phyloP scores from a whole-genome alignment of 2,113 vertebrate species.

The Myrmophylax atrothorax region DNA sequence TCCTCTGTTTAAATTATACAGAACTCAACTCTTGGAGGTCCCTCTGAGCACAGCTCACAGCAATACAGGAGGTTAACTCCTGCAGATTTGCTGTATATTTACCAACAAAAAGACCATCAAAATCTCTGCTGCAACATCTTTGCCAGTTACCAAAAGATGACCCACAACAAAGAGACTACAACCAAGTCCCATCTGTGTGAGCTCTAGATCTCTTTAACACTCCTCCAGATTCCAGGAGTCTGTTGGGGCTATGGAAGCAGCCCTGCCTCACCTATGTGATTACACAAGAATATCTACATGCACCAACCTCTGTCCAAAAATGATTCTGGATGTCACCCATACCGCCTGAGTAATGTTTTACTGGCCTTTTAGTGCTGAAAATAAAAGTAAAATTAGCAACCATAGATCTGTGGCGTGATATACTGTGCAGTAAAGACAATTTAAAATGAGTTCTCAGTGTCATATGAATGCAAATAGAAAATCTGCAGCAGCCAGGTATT shows the following conservation, averaged over 20 bases:
- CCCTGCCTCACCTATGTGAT: not conserved
- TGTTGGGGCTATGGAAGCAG: not conserved
- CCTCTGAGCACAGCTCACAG: slow-evolving; percentile 32
- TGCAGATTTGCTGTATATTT: not conserved
- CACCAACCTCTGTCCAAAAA: slow-evolving; percentile 7
- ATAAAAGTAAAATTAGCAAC: slow-evolving; percentile 46
- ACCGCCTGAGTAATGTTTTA: not conserved
- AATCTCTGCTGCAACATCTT: not conserved
- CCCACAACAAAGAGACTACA: not conserved
- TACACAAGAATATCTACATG: not conserved
- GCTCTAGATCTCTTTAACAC: not conserved
- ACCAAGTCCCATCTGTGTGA: not conserved
- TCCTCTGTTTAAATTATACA: slow-evolving; percentile 29
- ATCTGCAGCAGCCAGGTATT: not conserved
- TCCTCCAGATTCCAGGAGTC: not conserved
- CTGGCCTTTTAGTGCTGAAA: not conserved
- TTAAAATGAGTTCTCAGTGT: not conserved
- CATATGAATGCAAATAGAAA: not conserved
- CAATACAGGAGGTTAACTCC: not conserved
- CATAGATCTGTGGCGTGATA: not conserved
- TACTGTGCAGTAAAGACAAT: not conserved
- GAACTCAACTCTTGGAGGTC: slow-evolving; percentile 14
- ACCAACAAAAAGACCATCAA: not conserved
- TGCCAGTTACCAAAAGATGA: not conserved
- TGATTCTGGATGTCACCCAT: not conserved